Evolutionary conservation across 1,140 invertebrate species (phyloP), one percentile per base, ranked within the genome.

Genomic region (Thrips palmi): DNA sequence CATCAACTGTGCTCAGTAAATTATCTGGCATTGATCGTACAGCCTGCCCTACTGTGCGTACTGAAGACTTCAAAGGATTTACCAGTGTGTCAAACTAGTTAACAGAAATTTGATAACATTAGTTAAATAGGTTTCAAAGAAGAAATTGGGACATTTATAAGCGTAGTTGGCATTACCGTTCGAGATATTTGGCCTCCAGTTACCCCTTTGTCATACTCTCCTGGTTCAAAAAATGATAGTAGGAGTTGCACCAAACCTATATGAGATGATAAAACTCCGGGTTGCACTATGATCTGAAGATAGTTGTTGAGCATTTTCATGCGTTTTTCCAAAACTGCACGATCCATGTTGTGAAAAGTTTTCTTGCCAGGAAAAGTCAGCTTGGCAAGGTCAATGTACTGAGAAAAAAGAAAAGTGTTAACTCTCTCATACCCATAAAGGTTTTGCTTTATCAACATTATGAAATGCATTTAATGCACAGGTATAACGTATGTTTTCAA

Each of bases 291-390:
- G 44, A 67, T 76, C 47, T 74, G 66, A 37, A 94, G 59, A 62
- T 91, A 94, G 22, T 65, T 67, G 52, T 91, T 87, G 4, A 94
- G 56, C 62, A 83, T 78, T 39, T 73, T 65, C 65, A 84, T 87
- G 21, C 89, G 63, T 48, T 74, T 77, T 53, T 94, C 87, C 28
- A 96, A 54, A 28, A 94, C 87, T 5, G 74, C 63, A 31, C 83
- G 61, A 38, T 86, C 87, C 54, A 86, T 83, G 54, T 93, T 94
- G 47, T 92, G 87, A 51, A 94, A 86, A 12, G 88, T 77, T 51
- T 89, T 91, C 57, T 96, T 96, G 0, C 77, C 82, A 10, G 89
- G 89, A 52, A 96, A 89, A 17, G 72, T 65, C 17, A 93, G 58
- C 47, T 75, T 78, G 3, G 68, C 65, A 2, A 93, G 53, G 54